Evolutionary conservation across 2,113 vertebrate genomes (phyloP).

Genomic region (Hemichromis elongatus): DNA sequence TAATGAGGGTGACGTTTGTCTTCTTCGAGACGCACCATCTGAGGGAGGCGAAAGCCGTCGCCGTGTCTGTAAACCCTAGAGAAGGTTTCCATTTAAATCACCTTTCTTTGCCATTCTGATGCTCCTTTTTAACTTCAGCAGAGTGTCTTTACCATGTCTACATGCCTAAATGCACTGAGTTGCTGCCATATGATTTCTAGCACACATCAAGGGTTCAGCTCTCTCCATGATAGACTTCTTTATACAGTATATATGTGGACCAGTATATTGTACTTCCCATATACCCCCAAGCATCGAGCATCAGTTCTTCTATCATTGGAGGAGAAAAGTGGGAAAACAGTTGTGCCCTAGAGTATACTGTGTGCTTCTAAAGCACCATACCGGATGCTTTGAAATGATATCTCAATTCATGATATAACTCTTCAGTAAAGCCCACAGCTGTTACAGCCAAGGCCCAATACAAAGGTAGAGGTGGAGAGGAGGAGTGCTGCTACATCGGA

Average conservation of each 20-base stretch:
- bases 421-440: constrained; percentile 12
- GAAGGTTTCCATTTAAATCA: neutral
- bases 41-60: neutral
- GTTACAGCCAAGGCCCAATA: neutral
- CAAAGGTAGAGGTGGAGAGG: neutral
- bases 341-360: neutral
- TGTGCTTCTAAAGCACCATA: neutral
- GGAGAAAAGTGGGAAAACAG: neutral
- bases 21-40: neutral
- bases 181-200: neutral
- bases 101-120: no score
- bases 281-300: neutral
- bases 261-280: neutral
- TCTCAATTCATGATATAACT: constrained; percentile 40
- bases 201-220: neutral
- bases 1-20: neutral
- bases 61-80: neutral
- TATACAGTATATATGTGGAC: neutral
- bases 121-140: neutral
- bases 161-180: neutral
- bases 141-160: neutral
- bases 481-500: neutral
- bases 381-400: constrained; percentile 41
- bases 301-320: neutral
- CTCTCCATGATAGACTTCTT: neutral